Base-by-base conservation (phyloP, 2,113 vertebrate genomes). In the Orientallactaga bullata region DNA sequence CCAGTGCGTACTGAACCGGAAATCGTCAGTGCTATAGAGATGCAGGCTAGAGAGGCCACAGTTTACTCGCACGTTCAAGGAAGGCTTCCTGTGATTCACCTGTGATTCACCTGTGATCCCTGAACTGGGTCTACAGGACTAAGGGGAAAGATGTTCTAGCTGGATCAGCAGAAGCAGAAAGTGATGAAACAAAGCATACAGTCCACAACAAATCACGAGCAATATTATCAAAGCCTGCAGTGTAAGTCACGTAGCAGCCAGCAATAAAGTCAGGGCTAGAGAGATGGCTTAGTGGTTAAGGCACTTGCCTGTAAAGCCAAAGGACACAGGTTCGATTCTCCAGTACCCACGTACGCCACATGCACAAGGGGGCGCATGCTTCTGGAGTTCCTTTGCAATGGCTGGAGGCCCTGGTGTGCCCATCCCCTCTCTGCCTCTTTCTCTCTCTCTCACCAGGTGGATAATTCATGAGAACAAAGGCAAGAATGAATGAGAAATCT, bases 391-490 rank as follows among this genome's bases (percentile, higher is more conserved):
- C 58, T 24, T 66, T 90, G 32, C 20, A 85, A 1, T 39, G 60
- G 12, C 39, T 37, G 37, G 35, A 8, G 4, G 20, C 18, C 35
- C 78, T 42, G 39, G 13, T 61, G 4, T 9, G 37, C 47, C 18
- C 39, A 73, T 63, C 76, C 55, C n/a, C 24, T 26, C 55, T 94
- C 37, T n/a, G 32, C 24, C 35, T 58, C 12, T 74, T 10, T 47
- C 42, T 47, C 42, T 47, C 42, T 47, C 42, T 47, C 42, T 47
- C 42, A 47, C 42, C 42, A 61, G 72, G 26, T 78, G 88, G 28
- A 58, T 58, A 69, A 95, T 95, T 97, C 90, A 90, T 93, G 90
- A 76, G 86, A 96, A 95, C 73, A 95, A 76, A 13, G 1, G 1
- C 7, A 95, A 96, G 74, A 96, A n/a, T 84, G 42, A 85, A 81